A percentile compares a stretch with the other conserved stretches of the same genome.
Evolutionary conservation across 2,113 vertebrate genomes (phyloP).

Genomic region (Centrocercus urophasianus): DNA sequence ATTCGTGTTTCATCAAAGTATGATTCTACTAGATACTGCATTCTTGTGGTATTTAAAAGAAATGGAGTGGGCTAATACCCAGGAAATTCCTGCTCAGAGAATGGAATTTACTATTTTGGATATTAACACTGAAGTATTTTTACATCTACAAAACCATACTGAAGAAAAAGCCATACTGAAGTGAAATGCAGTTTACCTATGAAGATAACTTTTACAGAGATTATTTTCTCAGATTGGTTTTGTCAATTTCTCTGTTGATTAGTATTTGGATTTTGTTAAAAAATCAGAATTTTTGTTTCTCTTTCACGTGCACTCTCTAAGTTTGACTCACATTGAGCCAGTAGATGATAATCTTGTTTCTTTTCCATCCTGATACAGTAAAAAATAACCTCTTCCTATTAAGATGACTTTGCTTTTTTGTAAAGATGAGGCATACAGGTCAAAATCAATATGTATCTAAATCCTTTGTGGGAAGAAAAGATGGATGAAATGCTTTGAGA

Average conservation of each 20-base stretch:
- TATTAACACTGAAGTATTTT: slow-evolving; percentile 39
- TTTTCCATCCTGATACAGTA: slow-evolving; percentile 60
- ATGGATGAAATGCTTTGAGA: slow-evolving; percentile 61
- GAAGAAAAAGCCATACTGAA: not conserved
- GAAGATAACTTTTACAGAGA: slow-evolving; percentile 30
- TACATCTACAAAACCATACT: not conserved
- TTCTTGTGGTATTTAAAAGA: slow-evolving; percentile 56
- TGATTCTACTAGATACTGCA: slow-evolving; percentile 19
- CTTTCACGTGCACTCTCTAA: not conserved
- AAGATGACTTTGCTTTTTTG: slow-evolving; percentile 74
- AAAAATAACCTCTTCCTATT: slow-evolving; percentile 70
- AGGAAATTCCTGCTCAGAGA: slow-evolving; percentile 63
- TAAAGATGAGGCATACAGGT: slow-evolving; percentile 58
- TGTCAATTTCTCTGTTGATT: slow-evolving; percentile 1
- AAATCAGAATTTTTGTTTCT: slow-evolving; percentile 50
- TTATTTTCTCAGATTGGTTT: slow-evolving; percentile 48
- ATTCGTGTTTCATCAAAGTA: slow-evolving; percentile 11
- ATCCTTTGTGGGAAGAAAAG: slow-evolving; percentile 63
- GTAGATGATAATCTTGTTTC: slow-evolving; percentile 63
- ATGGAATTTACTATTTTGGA: slow-evolving; percentile 49
- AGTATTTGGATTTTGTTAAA: slow-evolving; percentile 41
- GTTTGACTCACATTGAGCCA: slow-evolving; percentile 57
- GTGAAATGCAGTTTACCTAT: not conserved
- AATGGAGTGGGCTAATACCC: slow-evolving; percentile 37
- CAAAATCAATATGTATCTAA: slow-evolving; percentile 67